A percentile compares a stretch with the other conserved stretches of the same genome.
These are phyloP conservation scores for Cordilura impudica DNA, from an alignment of 2,888 invertebrate species.

Conservation along the genomic window DNA sequence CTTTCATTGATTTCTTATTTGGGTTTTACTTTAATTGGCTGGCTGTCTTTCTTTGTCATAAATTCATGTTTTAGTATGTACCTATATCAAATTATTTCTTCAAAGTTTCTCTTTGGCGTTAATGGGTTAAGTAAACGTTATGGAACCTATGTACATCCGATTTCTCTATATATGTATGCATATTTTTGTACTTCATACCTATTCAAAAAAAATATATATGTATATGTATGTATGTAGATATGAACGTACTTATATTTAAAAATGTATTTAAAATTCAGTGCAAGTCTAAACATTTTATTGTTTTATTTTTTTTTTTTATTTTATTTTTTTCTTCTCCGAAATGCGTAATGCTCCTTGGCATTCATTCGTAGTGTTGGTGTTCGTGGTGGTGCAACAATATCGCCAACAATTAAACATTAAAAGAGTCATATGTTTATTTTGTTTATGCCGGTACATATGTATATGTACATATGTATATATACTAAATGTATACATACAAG, in stretches of 20 bases:
- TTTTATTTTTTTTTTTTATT: constrained; percentile 9
- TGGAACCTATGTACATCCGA: neutral
- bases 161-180: constrained; percentile 24
- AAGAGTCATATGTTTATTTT: constrained; percentile 1
- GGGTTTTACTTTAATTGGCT: too few species aligned
- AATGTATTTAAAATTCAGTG: constrained; percentile 46
- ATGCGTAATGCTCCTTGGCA: constrained; percentile 18
- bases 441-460: constrained; percentile 6
- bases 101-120: too few species aligned
- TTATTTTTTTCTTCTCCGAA: constrained; percentile 25
- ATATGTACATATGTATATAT: neutral
- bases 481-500: neutral
- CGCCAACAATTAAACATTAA: constrained; percentile 12
- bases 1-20: too few species aligned
- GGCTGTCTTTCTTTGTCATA: too few species aligned
- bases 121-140: too few species aligned
- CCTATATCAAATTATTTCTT: too few species aligned
- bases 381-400: constrained; percentile 4
- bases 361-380: constrained; percentile 13
- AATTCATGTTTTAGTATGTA: too few species aligned
- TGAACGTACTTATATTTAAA: constrained; percentile 2
- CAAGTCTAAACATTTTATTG: constrained; percentile 31
- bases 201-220: neutral
- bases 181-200: neutral
- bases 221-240: neutral